phyloP scores from a whole-genome alignment of 2,113 vertebrate genomes.

The Microtus oregoni region DNA sequence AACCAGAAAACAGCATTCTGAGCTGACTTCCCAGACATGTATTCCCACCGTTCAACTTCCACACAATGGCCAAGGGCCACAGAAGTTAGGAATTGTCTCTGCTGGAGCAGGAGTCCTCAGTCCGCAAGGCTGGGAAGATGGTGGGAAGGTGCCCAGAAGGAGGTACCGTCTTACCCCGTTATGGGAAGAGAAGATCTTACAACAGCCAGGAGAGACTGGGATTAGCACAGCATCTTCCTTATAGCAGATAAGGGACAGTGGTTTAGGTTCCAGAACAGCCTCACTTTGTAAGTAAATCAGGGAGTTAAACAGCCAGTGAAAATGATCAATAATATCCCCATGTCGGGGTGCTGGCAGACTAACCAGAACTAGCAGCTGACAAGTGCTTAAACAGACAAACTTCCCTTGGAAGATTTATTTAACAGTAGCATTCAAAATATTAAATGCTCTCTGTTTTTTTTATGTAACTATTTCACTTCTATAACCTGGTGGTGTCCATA shows the following conservation, averaged over 20 bases:
- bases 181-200: neutral
- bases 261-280: neutral
- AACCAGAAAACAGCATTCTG: neutral
- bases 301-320: neutral
- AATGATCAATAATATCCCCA: neutral
- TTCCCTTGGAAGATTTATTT: neutral
- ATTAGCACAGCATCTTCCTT: rapidly evolving
- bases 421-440: neutral
- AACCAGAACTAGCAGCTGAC: neutral
- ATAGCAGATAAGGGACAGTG: rapidly evolving
- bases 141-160: rapidly evolving
- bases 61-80: no score
- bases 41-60: neutral
- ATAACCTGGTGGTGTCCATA: neutral
- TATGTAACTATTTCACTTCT: no score
- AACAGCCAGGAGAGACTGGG: neutral
- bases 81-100: no score
- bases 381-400: neutral
- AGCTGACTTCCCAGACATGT: neutral
- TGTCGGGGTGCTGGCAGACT: neutral
- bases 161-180: neutral
- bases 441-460: neutral
- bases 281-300: neutral
- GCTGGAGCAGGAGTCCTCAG: neutral
- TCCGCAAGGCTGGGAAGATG: neutral